A percentile compares a stretch with the other conserved stretches of the same genome.
These are phyloP conservation scores for Diogma glabrata DNA, from an alignment of 2,888 invertebrate species.

Conservation along the genomic window DNA sequence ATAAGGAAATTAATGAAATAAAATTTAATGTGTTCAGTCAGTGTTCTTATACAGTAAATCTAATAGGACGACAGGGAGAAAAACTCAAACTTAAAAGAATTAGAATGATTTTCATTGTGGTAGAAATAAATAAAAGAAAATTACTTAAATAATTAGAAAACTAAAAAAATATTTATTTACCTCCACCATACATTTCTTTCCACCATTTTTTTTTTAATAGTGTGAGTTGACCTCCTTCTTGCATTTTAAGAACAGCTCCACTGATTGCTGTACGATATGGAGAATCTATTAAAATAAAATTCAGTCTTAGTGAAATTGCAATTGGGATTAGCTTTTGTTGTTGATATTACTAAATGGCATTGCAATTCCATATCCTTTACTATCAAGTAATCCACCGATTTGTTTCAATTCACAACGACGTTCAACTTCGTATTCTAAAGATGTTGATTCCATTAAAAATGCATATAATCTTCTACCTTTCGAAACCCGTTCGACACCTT, in stretches of 20 bases:
- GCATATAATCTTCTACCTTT: constrained; percentile 76
- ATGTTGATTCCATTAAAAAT: constrained; percentile 92
- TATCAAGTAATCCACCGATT: constrained; percentile 72
- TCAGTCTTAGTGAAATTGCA: background rate
- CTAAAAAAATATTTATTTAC: too few species aligned
- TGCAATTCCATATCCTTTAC: constrained; percentile 89
- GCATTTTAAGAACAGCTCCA: constrained; percentile 78
- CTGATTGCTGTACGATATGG: constrained; percentile 72
- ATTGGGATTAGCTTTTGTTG: constrained; percentile 5
- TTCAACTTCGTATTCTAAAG: constrained; percentile 84
- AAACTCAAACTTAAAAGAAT: too few species aligned
- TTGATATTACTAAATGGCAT: constrained; percentile 70
- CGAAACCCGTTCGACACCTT: constrained; percentile 75
- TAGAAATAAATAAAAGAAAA: too few species aligned
- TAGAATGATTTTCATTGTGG: too few species aligned
- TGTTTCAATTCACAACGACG: constrained; percentile 74
- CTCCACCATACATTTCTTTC: constrained; percentile 51
- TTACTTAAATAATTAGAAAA: too few species aligned
- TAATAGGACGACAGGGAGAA: too few species aligned
- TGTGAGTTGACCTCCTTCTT: constrained; percentile 74
- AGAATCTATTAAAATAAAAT: constrained; percentile 43
- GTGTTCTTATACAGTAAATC: too few species aligned
- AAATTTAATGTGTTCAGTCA: too few species aligned
- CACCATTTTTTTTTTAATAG: constrained; percentile 87
- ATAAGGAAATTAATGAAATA: too few species aligned